Base-by-base conservation (phyloP, 2,797 vertebrate species). In the Sparidentex hasta region DNA sequence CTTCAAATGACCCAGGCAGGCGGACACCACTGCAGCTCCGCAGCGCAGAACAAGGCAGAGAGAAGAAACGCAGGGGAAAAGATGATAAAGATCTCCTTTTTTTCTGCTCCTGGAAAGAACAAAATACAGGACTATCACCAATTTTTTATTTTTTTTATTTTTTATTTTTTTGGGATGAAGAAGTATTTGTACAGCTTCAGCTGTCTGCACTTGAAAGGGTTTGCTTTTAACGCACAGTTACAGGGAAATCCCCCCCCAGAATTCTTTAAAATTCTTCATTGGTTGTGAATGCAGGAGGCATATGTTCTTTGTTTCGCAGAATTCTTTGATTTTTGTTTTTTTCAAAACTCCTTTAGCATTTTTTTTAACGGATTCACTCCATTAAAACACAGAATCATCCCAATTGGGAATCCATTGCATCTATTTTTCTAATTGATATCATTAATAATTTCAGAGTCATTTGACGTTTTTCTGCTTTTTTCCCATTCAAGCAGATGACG, bases 1-100 rank as follows among this genome's bases (percentile, higher is more conserved):
- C 98, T 99, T 99, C 97, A 98, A 96, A 98, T 97, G 97, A 99
- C 98, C 98, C 97, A 95, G 96, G 95, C 92, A n/a, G 93, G 96
- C 96, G 99, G 97, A 99, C 98, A 97, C 98, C 98, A 98, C 90
- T 76, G 90, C 92, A 55, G 92, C 90, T 87, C 88, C 70, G 89
- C 84, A 84, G 88, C 87, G 90, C 92, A 83, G 79, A 80, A 71
- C 84, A 21, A 82, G 90, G 92, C 87, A 71, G 80, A 86, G 88
- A 54, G 83, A 23, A 90, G 82, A 90, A 91, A 44, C 88, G 90
- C 87, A 89, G 81, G 78, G 56, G 57, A 21, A 43, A 38, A 43
- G 12, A 64, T 3, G 54, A 69, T 23, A 33, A 27, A 80, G 21
- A 71, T 56, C 5, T 50, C 48, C 25, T 27, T n/a, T n/a, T 29